A percentile compares a stretch with the other conserved stretches of the same genome.
Conservation (phyloP, 2,888 invertebrate species). For the Xanthorhoe spadicearia region DNA sequence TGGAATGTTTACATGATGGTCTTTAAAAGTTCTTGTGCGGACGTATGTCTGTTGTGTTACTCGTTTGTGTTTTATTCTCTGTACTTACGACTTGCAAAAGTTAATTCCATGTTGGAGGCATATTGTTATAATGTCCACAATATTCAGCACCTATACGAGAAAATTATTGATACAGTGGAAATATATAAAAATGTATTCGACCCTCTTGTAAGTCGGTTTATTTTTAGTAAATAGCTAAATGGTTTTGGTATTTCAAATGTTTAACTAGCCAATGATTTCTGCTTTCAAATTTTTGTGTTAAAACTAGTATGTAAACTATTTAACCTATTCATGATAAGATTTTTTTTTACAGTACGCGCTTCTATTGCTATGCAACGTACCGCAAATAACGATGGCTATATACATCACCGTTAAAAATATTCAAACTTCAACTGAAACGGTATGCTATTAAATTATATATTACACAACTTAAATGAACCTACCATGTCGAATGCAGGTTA, state of each 20-base stretch:
- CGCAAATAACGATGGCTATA: background rate
- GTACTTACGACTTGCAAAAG: conserved; percentile 1
- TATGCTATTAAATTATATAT: background rate
- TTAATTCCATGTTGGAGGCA: background rate
- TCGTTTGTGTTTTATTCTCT: conserved; percentile 5
- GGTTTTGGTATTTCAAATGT: no score
- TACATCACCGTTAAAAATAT: background rate
- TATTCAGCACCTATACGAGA: conserved; percentile 16
- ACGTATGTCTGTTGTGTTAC: background rate
- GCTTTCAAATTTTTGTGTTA: no score
- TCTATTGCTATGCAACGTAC: background rate
- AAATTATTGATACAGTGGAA: conserved; percentile 19
- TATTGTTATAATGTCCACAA: background rate
- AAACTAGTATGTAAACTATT: no score
- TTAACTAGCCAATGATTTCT: no score
- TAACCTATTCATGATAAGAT: background rate
- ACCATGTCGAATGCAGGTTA: no score
- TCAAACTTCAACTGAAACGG: background rate
- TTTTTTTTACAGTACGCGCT: background rate
- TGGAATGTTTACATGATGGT: background rate
- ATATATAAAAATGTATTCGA: conserved; percentile 15
- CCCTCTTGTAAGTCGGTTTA: conserved; percentile 6
- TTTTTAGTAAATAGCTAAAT: background rate
- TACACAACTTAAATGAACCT: no score
- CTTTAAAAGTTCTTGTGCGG: background rate